Base-by-base conservation (phyloP, 2,888 invertebrate species). In the Stramonita haemastoma region DNA sequence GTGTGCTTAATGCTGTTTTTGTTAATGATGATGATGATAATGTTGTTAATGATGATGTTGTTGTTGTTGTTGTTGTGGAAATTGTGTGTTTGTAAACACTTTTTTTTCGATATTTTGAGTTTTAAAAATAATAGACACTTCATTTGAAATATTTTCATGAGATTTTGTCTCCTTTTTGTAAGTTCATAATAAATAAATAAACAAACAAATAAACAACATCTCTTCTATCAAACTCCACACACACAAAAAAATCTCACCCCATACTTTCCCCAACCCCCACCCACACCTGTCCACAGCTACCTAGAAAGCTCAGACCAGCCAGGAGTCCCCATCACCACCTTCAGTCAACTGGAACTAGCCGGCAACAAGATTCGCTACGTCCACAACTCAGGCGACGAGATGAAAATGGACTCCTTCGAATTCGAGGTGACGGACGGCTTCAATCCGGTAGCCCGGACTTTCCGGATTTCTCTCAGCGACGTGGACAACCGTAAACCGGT, bases 381-480 rank as follows among this genome's bases (percentile, higher is more conserved):
- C 5, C 96, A 96, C 92, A 93, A 93, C 86, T 92, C 94, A 22
- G 93, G 93, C 22, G 95, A 95, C 92, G 96, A 96, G 92, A 93
- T 94, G 81, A 95, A 95, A 90, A 94, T 95, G 93, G 96, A 96
- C 91, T 94, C 94, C 87, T 96, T 96, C 92, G 95, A 95, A 91
- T 96, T 96, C 92, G 96, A 95, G 92, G 96, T 96, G 15, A 95
- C 95, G 4, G 96, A 96, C 91, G 96, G 96, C 6, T 94, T 92
- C 90, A 96, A 96, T 91, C 94, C 93, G 1, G 94, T 95, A 8
- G 92, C 92, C 32, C 92, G 95, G 29, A 95, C 95, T 13, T 96
- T 96, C 90, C 91, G 95, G 70, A 95, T 96, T 73, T 94, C 95
- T 1, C 91, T 96, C 15, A 95, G 94, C 79, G 95, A 95, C 91